A percentile compares a stretch with the other conserved stretches of the same genome.
phyloP scores from a whole-genome alignment of 2,888 invertebrate species.

The Laspeyria flexula region DNA sequence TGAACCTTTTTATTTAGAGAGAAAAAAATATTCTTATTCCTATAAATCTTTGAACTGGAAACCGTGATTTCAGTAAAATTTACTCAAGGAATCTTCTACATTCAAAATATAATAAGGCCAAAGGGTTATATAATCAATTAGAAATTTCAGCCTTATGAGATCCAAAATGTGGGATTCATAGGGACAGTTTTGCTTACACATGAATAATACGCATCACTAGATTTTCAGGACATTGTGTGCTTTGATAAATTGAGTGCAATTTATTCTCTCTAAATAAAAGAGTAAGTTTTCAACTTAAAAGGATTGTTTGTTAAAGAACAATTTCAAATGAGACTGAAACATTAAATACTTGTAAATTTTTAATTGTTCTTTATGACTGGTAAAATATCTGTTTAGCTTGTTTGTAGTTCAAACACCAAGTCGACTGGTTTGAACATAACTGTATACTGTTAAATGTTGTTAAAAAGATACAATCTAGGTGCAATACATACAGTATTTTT shows the following conservation, averaged over 20 bases:
- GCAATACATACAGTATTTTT: too few relatives aligned
- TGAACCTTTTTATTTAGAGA: conserved; percentile 26
- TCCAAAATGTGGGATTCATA: too few relatives aligned
- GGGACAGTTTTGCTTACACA: too few relatives aligned
- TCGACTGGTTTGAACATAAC: conserved; percentile 28
- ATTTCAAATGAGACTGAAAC: conserved; percentile 5
- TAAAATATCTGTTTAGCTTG: conserved; percentile 11
- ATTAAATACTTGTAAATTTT: conserved; percentile 23
- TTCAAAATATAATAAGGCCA: too few relatives aligned
- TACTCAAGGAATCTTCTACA: too few relatives aligned
- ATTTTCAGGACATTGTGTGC: too few relatives aligned
- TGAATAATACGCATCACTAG: too few relatives aligned
- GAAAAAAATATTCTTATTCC: neutral
- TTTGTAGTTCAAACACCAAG: conserved; percentile 26
- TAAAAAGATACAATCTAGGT: too few relatives aligned
- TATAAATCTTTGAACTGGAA: too few relatives aligned
- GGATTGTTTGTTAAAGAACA: conserved; percentile 12
- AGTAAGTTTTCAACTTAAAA: conserved; percentile 28
- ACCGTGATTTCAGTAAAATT: too few relatives aligned
- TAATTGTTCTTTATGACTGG: conserved; percentile 10
- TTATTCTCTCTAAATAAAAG: conserved; percentile 25
- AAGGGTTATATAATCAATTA: too few relatives aligned
- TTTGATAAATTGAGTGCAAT: neutral
- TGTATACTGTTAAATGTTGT: neutral
- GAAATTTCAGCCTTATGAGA: too few relatives aligned